Evolutionary conservation across 1,140 invertebrate species (phyloP).

Genomic region (Cyclina sinensis): DNA sequence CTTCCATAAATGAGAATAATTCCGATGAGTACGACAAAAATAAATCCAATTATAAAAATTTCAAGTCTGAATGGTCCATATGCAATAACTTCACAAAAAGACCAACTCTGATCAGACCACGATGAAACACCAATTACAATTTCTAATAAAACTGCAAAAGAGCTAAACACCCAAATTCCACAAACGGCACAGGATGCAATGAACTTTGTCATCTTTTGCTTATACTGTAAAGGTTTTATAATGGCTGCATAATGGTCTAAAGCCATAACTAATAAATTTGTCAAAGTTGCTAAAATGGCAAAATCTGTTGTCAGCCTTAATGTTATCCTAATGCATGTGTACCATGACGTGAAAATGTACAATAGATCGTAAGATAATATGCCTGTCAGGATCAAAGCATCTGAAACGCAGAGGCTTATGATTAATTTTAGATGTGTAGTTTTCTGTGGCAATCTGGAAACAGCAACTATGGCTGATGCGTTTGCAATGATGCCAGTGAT

Average conservation of each 20-base stretch:
- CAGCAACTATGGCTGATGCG: constrained; percentile 70
- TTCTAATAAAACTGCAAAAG: constrained; percentile 87
- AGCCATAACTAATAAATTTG: constrained; percentile 90
- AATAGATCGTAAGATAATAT: constrained; percentile 38
- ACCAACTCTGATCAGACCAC: background rate
- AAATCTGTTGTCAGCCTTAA: constrained; percentile 27
- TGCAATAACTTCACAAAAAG: constrained; percentile 85
- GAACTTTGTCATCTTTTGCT: constrained; percentile 88
- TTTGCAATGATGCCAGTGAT: constrained; percentile 70
- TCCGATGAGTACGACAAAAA: constrained; percentile 86
- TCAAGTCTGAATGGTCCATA: constrained; percentile 76
- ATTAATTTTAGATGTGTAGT: constrained; percentile 76
- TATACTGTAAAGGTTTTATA: constrained; percentile 94
- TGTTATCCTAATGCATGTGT: background rate
- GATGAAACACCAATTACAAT: constrained; percentile 69
- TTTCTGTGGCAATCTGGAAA: constrained; percentile 58
- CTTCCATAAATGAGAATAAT: constrained; percentile 71
- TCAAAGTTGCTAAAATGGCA: constrained; percentile 87
- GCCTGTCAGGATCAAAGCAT: constrained; percentile 72
- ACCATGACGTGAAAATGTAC: background rate
- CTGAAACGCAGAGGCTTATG: constrained; percentile 76
- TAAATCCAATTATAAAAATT: constrained; percentile 81
- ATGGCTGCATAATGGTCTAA: constrained; percentile 94
- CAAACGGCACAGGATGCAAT: constrained; percentile 91
- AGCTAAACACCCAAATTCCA: constrained; percentile 88